Conservation (phyloP, 2,113 vertebrate genomes). For the Rhineura floridana region DNA sequence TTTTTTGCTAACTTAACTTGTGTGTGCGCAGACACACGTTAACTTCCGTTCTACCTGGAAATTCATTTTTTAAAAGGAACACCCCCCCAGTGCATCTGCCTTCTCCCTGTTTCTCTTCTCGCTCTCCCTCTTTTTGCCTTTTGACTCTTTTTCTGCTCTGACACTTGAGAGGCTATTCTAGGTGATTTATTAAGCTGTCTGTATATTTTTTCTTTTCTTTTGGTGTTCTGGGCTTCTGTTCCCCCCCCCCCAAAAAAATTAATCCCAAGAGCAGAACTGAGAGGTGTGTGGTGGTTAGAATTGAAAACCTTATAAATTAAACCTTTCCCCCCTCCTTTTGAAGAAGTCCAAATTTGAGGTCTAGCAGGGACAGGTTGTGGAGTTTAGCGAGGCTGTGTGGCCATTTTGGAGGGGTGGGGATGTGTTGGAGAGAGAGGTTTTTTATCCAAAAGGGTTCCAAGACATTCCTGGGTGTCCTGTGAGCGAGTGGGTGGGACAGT, state of each 20-base stretch:
- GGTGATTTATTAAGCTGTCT: neutral
- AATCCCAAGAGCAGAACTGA: neutral
- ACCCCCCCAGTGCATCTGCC: neutral
- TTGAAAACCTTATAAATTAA: neutral
- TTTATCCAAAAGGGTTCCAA: neutral
- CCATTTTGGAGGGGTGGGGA: neutral
- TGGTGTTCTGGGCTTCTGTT: neutral
- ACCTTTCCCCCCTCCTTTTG: neutral
- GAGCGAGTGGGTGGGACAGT: no score
- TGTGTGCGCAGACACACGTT: conserved; percentile 24
- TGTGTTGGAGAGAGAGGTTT: neutral
- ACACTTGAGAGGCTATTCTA: neutral
- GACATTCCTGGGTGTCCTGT: neutral
- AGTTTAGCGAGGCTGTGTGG: neutral
- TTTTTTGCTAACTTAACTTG: conserved; percentile 64
- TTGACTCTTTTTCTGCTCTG: neutral
- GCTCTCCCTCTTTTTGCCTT: neutral
- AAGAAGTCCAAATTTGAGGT: conserved; percentile 34
- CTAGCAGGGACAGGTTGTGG: neutral
- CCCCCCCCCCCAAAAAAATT: neutral
- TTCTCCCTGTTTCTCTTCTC: neutral
- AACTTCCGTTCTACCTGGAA: conserved; percentile 33
- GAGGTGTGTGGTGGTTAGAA: neutral
- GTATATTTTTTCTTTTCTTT: neutral
- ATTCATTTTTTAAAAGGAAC: conserved; percentile 5